Base-by-base conservation (phyloP, 2,888 invertebrate genomes). In the Dryococelus australis region DNA sequence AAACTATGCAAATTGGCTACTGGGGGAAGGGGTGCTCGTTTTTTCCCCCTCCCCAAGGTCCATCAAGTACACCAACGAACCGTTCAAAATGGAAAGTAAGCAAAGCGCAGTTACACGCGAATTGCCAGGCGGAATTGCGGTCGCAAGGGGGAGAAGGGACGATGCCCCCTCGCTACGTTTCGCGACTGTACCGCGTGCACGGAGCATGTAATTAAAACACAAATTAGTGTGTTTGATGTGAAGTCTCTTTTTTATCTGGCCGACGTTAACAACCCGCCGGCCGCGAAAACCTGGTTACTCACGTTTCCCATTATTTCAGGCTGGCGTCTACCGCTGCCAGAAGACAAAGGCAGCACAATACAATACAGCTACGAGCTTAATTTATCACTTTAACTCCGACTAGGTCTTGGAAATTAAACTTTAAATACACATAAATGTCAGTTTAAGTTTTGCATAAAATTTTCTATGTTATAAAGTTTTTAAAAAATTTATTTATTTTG, bases 171-270 rank as follows among this genome's bases (percentile, higher is more conserved):
- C 20, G 20, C 24, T 0, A n/a, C n/a, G 65, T 65, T 24, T 24
- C n/a, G 65, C 65, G 65, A 65, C 65, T 65, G 65, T 65, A 65
- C 65, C 65, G 24, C 65, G 65, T 65, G 65, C 65, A 65, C 65
- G 65, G 24, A 65, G 65, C 65, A 65, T 65, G 65, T 65, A 65
- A 65, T 65, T 65, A 65, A 65, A 65, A 65, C 65, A 65, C 65
- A 65, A 65, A 65, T 65, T 65, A 65, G 65, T 65, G 65, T 65
- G 65, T 65, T 65, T 65, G 65, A 65, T 65, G 65, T 65, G 65
- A 16, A n/a, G 65, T n/a, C 65, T 65, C 65, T 65, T 65, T 65
- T 65, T 65, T 65, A 65, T 65, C 65, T 24, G 20, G 65, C 24
- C 65, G 20, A n/a, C 65, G 2, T 65, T 24, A n/a, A 10, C n/a